A percentile compares a stretch with the other conserved stretches of the same genome.
These are phyloP conservation scores for Gephyroberyx darwinii DNA, from an alignment of 2,797 vertebrate species.

Conservation along the genomic window DNA sequence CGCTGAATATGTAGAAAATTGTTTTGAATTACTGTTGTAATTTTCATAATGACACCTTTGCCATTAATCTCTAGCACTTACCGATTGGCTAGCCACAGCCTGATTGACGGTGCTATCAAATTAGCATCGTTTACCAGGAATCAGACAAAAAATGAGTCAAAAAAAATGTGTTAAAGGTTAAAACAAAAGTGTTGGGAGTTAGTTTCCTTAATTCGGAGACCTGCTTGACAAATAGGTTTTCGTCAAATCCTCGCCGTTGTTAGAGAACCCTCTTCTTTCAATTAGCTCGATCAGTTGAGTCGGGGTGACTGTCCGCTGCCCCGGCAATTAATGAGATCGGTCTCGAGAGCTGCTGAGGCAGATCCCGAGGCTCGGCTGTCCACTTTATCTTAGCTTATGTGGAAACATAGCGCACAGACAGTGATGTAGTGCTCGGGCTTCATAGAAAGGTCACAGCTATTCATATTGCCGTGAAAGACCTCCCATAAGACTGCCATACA, in stretches of 20 bases:
- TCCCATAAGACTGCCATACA: slow-evolving; percentile 41
- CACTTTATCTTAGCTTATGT: slow-evolving; percentile 66
- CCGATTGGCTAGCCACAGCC: slow-evolving; percentile 2
- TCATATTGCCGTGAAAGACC: slow-evolving; percentile 65
- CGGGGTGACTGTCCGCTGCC: slow-evolving; percentile 51
- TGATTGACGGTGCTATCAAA: slow-evolving; percentile 7
- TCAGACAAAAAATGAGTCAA: neutral
- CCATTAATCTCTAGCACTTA: slow-evolving; percentile 27
- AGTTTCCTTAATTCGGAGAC: neutral
- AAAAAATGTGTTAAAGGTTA: neutral
- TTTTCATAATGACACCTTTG: slow-evolving; percentile 26
- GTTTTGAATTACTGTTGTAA: slow-evolving; percentile 13
- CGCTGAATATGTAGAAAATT: slow-evolving; percentile 1
- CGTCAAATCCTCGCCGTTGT: neutral
- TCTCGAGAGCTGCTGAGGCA: slow-evolving; percentile 64
- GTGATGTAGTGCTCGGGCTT: slow-evolving; percentile 72
- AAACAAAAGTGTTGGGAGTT: neutral
- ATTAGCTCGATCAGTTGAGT: slow-evolving; percentile 53
- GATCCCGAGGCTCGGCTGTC: slow-evolving; percentile 66
- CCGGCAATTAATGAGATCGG: slow-evolving; percentile 69
- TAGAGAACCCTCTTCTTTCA: slow-evolving; percentile 42
- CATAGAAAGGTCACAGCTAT: slow-evolving; percentile 75
- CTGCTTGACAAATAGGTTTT: neutral
- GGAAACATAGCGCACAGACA: slow-evolving; percentile 62
- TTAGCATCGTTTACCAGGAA: neutral